Evolutionary conservation across 2,888 invertebrate species (phyloP).

Genomic region (Sphecodes monilicornis): DNA sequence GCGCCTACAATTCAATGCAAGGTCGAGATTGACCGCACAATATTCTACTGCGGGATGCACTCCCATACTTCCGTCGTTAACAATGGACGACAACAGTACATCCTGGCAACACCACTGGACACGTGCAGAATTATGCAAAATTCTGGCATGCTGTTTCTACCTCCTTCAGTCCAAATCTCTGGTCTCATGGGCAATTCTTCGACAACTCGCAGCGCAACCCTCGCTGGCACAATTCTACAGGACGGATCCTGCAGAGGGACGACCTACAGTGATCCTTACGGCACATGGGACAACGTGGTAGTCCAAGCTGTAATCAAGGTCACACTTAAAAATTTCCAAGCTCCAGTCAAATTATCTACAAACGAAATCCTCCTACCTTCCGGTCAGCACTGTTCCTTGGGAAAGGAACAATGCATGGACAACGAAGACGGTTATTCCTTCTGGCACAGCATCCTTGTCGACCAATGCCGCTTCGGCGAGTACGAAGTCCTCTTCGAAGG

Average conservation of each 20-base stretch:
- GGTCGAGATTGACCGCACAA: no score
- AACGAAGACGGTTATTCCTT: not conserved
- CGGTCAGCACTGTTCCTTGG: not conserved
- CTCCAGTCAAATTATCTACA: no score
- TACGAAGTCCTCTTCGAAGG: not conserved
- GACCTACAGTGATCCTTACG: not conserved
- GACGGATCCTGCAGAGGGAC: not conserved
- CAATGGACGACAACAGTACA: not conserved
- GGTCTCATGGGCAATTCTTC: not conserved
- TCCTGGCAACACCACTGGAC: not conserved
- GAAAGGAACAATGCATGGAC: not conserved
- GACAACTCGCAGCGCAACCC: not conserved
- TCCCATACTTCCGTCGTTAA: not conserved
- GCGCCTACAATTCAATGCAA: no score
- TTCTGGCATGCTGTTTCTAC: not conserved
- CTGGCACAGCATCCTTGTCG: not conserved
- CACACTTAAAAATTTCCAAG: no score
- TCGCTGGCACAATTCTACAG: not conserved
- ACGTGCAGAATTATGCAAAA: not conserved
- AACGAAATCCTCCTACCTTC: not conserved
- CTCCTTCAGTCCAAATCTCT: not conserved
- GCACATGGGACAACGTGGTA: no score
- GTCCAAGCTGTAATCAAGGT: not conserved
- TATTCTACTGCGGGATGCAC: conserved; percentile 2
- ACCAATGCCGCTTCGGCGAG: not conserved